These are phyloP conservation scores for Gasterosteus nipponicus DNA, from an alignment of 2,113 vertebrate genomes.

Conservation along the genomic window DNA sequence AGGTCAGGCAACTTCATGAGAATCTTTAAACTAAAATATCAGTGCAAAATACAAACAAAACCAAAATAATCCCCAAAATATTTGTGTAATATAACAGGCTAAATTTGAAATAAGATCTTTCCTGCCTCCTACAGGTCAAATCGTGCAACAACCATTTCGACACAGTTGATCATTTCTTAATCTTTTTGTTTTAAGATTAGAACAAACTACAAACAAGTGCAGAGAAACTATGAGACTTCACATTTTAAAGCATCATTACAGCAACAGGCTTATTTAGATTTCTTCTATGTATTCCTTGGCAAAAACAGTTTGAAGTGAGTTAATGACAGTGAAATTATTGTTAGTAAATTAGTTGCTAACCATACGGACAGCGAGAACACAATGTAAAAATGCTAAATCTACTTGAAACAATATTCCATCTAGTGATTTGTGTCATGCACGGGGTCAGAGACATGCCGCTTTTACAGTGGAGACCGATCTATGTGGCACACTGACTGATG, in stretches of 20 bases:
- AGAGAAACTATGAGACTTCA: conserved; percentile 15
- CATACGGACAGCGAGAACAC: conserved; percentile 17
- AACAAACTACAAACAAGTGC: neutral
- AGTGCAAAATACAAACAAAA: conserved; percentile 54
- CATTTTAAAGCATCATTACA: conserved; percentile 3
- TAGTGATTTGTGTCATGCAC: conserved; percentile 53
- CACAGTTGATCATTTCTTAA: neutral
- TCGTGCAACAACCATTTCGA: conserved; percentile 5
- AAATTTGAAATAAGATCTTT: conserved; percentile 6
- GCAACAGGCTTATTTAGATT: neutral
- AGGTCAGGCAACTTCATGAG: conserved; percentile 28
- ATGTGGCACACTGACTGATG: conserved; percentile 27
- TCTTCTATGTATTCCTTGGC: neutral
- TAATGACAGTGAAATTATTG: neutral
- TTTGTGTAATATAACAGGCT: neutral
- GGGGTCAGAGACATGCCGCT: conserved; percentile 51
- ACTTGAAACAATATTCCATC: conserved; percentile 12
- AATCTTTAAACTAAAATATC: conserved; percentile 32
- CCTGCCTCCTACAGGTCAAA: conserved; percentile 58
- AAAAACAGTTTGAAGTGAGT: neutral
- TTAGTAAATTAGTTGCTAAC: conserved; percentile 11
- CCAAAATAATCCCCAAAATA: neutral
- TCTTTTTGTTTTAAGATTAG: conserved; percentile 1
- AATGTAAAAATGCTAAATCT: conserved; percentile 14
- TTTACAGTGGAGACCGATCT: conserved; percentile 6